Conservation (phyloP, 2,888 invertebrate species). For the Lasioglossum oenotherae region DNA sequence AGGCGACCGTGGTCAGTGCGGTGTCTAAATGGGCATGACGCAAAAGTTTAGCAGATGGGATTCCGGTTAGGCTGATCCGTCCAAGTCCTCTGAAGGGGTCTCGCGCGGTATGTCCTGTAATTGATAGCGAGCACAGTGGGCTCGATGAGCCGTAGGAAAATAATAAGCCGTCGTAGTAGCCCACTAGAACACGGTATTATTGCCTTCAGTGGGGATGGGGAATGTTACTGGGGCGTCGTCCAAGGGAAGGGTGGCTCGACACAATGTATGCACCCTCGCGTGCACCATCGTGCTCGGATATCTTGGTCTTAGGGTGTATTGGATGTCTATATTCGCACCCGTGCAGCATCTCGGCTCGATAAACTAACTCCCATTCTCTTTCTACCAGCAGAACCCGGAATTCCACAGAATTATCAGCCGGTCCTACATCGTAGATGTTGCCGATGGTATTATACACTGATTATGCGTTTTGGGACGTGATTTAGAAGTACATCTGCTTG, state of each 20-base stretch:
- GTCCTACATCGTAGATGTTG: slow-evolving; percentile 25
- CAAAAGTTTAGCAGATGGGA: slow-evolving; percentile 82
- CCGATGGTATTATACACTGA: not conserved
- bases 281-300: slow-evolving; percentile 76
- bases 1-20: slow-evolving; percentile 43
- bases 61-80: slow-evolving; percentile 82
- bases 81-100: slow-evolving; percentile 73
- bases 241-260: slow-evolving; percentile 71
- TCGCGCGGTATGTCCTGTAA: slow-evolving; percentile 81
- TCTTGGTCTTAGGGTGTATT: slow-evolving; percentile 76
- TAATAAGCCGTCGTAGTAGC: slow-evolving; percentile 82
- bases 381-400: slow-evolving; percentile 41
- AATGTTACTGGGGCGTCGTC: slow-evolving; percentile 73
- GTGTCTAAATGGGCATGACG: slow-evolving; percentile 64
- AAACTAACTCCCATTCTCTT: slow-evolving; percentile 65
- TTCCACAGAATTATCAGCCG: slow-evolving; percentile 53
- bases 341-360: slow-evolving; percentile 73
- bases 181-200: slow-evolving; percentile 78
- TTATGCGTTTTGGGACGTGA: not conserved
- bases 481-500: not conserved
- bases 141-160: slow-evolving; percentile 84
- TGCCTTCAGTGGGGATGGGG: slow-evolving; percentile 76
- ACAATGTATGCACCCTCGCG: slow-evolving; percentile 82
- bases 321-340: slow-evolving; percentile 74
- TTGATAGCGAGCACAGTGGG: slow-evolving; percentile 83